Evolutionary conservation across 2,113 vertebrate species (phyloP), one percentile per base, ranked within the genome.

Genomic region (Varanus komodoensis): DNA sequence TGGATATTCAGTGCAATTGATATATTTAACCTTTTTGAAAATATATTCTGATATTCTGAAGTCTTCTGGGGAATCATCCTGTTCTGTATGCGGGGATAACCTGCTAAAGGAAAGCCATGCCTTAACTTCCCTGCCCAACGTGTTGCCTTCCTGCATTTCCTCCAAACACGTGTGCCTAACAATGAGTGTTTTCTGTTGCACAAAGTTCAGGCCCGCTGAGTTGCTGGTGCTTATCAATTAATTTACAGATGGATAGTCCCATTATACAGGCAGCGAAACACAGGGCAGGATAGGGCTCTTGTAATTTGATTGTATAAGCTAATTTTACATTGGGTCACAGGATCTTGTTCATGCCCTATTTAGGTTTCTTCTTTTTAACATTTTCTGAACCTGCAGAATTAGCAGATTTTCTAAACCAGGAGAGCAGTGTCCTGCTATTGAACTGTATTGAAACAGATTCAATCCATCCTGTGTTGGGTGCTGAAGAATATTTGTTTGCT

Each of bases 311-410:
- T 61, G 8, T 74, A 61, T 82, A 52, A 74, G 78, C 67, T 87
- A 75, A 52, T 86, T 87, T 81, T 82, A 73, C 15, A 61, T 82
- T 75, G 32, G 32, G 52, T 64, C 78, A 64, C 79, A 87, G 32
- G 25, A 83, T 15, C 57, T 27, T 74, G 78, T 52, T 67, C 52
- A 32, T 87, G 50, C 29, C 44, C 78, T 68, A 52, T 87, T 75
- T 82, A 14, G 67, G 48, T 64, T 64, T 74, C 52, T 64, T 74
- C 52, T 14, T 61, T 73, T 9, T 29, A 73, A 74, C 54, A 52
- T 74, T 89, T 83, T 75, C 80, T 74, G 87, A 83, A 82, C 29
- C 34, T 84, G 79, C 11, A 17, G 54, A 77, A 77, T 83, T 84
- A 75, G 88, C 88, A 84, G 34, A 75, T 83, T 75, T 75, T 54